Percentiles rank a stretch among this genome's conserved stretches.
Evolutionary conservation across 2,113 vertebrate species (phyloP).

Genomic region (Benitochromis conjunctus): DNA sequence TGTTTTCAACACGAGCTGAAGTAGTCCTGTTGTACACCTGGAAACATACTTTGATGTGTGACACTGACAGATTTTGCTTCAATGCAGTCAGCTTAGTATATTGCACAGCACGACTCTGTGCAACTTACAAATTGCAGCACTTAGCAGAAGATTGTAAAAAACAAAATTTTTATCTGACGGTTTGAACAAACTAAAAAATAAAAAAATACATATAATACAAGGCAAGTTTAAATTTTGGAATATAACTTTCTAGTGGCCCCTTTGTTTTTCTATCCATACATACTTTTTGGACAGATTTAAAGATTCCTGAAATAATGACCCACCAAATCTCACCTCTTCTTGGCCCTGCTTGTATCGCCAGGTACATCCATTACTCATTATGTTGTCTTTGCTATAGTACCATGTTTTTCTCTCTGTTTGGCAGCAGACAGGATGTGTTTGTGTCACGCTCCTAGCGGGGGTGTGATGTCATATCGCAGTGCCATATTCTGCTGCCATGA

Average conservation of each 20-base stretch:
- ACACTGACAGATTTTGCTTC: background rate
- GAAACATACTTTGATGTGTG: background rate
- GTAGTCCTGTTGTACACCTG: background rate
- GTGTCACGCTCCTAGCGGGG: conserved; percentile 67
- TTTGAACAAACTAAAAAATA: background rate
- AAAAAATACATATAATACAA: background rate
- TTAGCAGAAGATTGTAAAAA: background rate
- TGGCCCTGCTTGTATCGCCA: background rate
- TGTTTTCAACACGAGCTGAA: background rate
- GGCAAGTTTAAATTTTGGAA: background rate
- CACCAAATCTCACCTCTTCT: background rate
- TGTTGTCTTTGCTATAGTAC: conserved; percentile 23
- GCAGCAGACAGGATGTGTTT: conserved; percentile 53
- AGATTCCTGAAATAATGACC: background rate
- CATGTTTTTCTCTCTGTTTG: conserved; percentile 45
- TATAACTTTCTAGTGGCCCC: background rate
- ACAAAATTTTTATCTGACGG: background rate
- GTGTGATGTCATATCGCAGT: conserved; percentile 69
- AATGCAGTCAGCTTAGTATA: background rate
- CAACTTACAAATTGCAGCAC: background rate
- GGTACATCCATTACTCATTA: conserved; percentile 39
- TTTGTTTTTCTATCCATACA: background rate
- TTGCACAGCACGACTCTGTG: background rate
- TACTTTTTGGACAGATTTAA: background rate
- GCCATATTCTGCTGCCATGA: conserved; percentile 45